Evolutionary conservation across 2,888 invertebrate genomes (phyloP), one percentile per base, ranked within the genome.

Genomic region (Troides aeacus): DNA sequence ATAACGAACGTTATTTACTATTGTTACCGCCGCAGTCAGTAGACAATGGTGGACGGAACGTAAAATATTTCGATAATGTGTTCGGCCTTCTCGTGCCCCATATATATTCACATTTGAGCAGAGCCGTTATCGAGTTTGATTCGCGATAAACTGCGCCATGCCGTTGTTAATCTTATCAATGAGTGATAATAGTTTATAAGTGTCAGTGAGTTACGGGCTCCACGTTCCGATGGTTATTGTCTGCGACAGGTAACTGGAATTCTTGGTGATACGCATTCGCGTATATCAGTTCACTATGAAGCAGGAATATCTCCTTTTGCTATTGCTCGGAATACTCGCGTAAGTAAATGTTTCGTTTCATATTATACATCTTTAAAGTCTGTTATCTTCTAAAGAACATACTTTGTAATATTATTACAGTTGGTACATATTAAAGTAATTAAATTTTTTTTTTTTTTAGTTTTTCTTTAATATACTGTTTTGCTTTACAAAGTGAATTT

Each of bases 141-240:
- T 90, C 87, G 86, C 81, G 91, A 92, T 92, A 92, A 92, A 89
- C 85, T 84, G 75, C 78, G 84, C 86, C 84, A 88, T 89, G 86
- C 87, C 84, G 85, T 82, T 78, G 80, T 86, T 88, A 89, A 89
- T 91, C 90, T 92, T 92, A 92, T 92, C 92, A 87, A 83, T 84
- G 84, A 87, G 85, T 90, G 92, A 92, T 92, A 92, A 88, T 86
- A 87, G 89, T 88, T 46, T 89, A 87, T 89, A 90, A 90, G 91
- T 90, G 89, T 90, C 90, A 92, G 92, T 92, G 88, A 92, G 92
- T 85, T 88, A 86, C 88, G 88, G 79, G 87, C 82, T 83, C 80
- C 84, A 82, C 79, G 80, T 80, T 81, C 83, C 82, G 88, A 81
- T 84, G 85, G 88, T 87, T 81, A 86, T 84, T 80, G 86, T 81